phyloP scores from a whole-genome alignment of 2,888 invertebrate genomes.

The Plagodis dolabraria region DNA sequence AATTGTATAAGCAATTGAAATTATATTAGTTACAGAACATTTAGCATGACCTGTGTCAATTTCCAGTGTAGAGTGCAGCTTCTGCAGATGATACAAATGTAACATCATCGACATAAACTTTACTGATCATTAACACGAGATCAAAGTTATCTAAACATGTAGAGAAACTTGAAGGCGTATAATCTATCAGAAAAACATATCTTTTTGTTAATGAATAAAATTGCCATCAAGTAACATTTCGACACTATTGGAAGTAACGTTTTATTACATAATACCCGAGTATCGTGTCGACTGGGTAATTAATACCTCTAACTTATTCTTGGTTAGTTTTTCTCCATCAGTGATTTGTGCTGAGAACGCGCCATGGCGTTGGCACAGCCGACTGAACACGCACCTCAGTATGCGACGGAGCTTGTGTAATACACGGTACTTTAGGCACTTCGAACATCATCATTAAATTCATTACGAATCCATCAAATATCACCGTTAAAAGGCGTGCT shows the following conservation, averaged over 20 bases:
- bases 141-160: background rate
- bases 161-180: slow-evolving; percentile 22
- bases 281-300: slow-evolving; percentile 60
- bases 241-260: slow-evolving; percentile 49
- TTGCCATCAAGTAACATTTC: slow-evolving; percentile 51
- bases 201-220: slow-evolving; percentile 46
- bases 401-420: slow-evolving; percentile 54
- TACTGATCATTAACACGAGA: background rate
- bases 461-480: slow-evolving; percentile 45
- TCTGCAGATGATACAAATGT: background rate
- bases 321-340: slow-evolving; percentile 61
- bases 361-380: slow-evolving; percentile 27
- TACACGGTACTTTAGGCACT: slow-evolving; percentile 37
- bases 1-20: background rate
- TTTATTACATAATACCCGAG: slow-evolving; percentile 61
- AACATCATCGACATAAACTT: slow-evolving; percentile 6
- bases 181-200: slow-evolving; percentile 41
- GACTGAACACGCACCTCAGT: slow-evolving; percentile 44
- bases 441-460: slow-evolving; percentile 50
- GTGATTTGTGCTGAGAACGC: slow-evolving; percentile 65
- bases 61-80: background rate
- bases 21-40: background rate
- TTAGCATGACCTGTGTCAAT: slow-evolving; percentile 2
- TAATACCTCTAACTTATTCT: slow-evolving; percentile 65
- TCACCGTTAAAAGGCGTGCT: slow-evolving; percentile 36